Evolutionary conservation across 2,797 vertebrate genomes (phyloP), one percentile per base, ranked within the genome.

Genomic region (Xenentodon cancila): DNA sequence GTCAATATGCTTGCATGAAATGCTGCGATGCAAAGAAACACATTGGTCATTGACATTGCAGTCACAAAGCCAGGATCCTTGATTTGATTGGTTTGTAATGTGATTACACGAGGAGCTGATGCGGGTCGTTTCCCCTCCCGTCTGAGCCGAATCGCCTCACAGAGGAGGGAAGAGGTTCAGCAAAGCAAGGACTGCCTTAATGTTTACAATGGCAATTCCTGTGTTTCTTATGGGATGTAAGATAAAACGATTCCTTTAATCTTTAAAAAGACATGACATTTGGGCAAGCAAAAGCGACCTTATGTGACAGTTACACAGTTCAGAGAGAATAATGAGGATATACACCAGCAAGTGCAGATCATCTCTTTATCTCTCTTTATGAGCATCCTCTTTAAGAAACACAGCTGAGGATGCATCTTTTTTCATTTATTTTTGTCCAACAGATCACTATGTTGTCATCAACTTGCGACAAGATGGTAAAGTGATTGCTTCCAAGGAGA

Each of bases 381-480:
- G n/a, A n/a, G n/a, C n/a, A n/a, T n/a, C n/a, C n/a, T 45, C 9
- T 18, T 53, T 13, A 50, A 53, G 2, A 60, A 57, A 51, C 42
- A 25, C 42, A 25, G 42, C 22, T 44, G 9, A 2, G 5, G 2
- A 17, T 45, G 9, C 52, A 1, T 16, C 43, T 45, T 53, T 56
- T n/a, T 5, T 27, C 16, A 9, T 46, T 20, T 18, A 32, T 7
- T 32, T 32, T 32, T 32, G 9, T 21, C 50, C 40, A 25, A 52
- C 71, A 95, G 95, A 95, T 70, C 94, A 95, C 61, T 94, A 92
- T 5, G 87, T 96, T 20, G 77, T 94, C 46, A 94, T 95, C 48
- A 93, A 93, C 56, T 82, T 96, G 61, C 89, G 81, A 56, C 90
- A 90, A 7, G 76, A 90, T 3, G 92, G 90, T 1, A 84, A 88